Evolutionary conservation across 2,888 invertebrate species (phyloP), one percentile per base, ranked within the genome.

Genomic region (Caradrina kadenii): DNA sequence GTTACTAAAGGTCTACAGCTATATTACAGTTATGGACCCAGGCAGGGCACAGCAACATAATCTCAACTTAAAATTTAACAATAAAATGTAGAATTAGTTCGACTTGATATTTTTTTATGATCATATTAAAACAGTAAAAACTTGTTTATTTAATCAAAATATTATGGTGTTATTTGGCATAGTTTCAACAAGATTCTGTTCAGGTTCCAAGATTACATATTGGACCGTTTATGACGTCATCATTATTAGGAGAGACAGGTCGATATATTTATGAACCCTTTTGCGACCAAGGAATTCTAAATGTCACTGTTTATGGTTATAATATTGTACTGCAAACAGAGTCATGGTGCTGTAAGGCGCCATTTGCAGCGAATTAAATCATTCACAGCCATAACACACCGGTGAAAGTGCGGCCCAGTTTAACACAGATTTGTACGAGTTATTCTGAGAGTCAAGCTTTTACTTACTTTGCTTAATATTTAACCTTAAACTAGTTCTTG

Each of bases 371-470:
- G 69, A 73, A 83, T 82, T 81, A 73, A 79, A 81, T 80, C 77
- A 81, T 55, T 76, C 67, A 63, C 21, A 55, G 62, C 72, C 80
- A 84, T 76, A 80, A 73, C 75, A 61, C 72, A 74, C 69, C 61
- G 71, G 83, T 84, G 83, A 83, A 84, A 82, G 82, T 80, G 21
- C 69, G 82, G 26, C 73, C 84, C 76, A 74, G 71, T 76, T 83
- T 48, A 54, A 54, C 58, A 55, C 52, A 77, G 65, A 76, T 59
- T 73, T 55, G 42, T 62, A 55, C 67, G 13, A 76, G 56, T 66
- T 58, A 59, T 60, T 68, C 60, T 64, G 39, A 70, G 55, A 69
- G 56, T 11, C 42, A 42, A 50, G 68, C 62, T 75, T 71, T 78
- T 78, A 73, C 78, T 77, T 67, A 53, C 58, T 73, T 80, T 74